Percentiles rank a stretch among this genome's conserved stretches.
phyloP scores from a whole-genome alignment of 2,888 invertebrate species.

The Apomyelois bistriatella region DNA sequence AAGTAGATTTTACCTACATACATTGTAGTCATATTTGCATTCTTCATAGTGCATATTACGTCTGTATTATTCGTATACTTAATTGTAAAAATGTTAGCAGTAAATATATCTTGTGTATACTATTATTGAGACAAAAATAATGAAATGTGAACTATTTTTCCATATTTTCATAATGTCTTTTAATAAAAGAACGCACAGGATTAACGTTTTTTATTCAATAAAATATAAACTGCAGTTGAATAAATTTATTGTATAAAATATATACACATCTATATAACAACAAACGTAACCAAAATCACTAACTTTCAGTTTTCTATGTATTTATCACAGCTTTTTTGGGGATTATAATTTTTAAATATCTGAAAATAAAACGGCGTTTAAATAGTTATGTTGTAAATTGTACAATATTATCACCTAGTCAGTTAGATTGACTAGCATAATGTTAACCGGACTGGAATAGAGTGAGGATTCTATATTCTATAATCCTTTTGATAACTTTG shows the following conservation, averaged over 20 bases:
- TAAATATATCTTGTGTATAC: slow-evolving; percentile 18
- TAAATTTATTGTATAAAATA: slow-evolving; percentile 36
- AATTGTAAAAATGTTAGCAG: slow-evolving; percentile 18
- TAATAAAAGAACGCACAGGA: slow-evolving; percentile 42
- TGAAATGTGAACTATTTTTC: slow-evolving; percentile 40
- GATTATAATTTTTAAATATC: slow-evolving; percentile 23
- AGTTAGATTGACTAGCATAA: too few species aligned
- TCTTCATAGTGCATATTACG: too few species aligned
- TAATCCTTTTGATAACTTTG: too few species aligned
- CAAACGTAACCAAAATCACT: slow-evolving; percentile 16
- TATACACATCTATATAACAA: slow-evolving; percentile 23
- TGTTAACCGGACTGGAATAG: too few species aligned
- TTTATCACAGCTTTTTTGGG: slow-evolving; percentile 63
- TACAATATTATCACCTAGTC: too few species aligned
- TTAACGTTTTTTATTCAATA: slow-evolving; percentile 28
- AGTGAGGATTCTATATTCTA: too few species aligned
- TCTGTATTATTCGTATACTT: slow-evolving; percentile 16
- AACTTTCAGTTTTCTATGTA: slow-evolving; percentile 24
- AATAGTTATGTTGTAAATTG: too few species aligned
- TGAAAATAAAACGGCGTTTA: slow-evolving; percentile 3
- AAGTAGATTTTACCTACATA: too few species aligned
- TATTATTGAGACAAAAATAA: slow-evolving; percentile 21
- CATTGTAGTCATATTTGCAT: too few species aligned
- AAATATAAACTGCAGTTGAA: slow-evolving; percentile 26
- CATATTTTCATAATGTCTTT: slow-evolving; percentile 43